A percentile compares a stretch with the other conserved stretches of the same genome.
phyloP scores from a whole-genome alignment of 2,797 vertebrate genomes.

The Pteropus rufus region DNA sequence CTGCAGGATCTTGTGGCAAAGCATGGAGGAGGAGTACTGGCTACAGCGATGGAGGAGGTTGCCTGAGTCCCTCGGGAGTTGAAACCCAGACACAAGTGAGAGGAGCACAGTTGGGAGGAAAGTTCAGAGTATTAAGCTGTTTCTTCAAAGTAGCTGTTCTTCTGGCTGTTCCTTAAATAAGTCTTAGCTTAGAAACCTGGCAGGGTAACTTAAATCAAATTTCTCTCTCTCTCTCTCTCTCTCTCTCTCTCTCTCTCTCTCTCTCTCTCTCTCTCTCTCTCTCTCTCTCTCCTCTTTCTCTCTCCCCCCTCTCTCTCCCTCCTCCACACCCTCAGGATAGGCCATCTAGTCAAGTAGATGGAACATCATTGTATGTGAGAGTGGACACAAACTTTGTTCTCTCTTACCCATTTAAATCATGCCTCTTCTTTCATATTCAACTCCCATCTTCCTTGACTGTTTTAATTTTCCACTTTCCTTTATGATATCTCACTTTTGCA shows the following conservation, averaged over 20 bases:
- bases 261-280: too few species aligned
- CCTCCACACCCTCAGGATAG: background rate
- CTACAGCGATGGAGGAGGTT: background rate
- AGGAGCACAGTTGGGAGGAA: background rate
- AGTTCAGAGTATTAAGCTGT: background rate
- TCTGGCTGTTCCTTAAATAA: background rate
- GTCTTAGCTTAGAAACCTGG: background rate
- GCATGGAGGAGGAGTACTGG: background rate
- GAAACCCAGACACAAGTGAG: background rate
- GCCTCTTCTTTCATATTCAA: background rate
- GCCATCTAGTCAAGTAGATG: background rate
- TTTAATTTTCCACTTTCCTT: slow-evolving; percentile 53
- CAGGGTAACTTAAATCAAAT: background rate
- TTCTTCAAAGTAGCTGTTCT: background rate
- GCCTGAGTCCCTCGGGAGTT: background rate
- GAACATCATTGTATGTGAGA: background rate
- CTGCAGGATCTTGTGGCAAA: background rate
- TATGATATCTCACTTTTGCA: slow-evolving; percentile 59
- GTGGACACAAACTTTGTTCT: background rate
- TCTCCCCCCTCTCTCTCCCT: background rate
- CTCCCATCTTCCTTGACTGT: background rate
- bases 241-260: background rate
- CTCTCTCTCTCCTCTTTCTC: background rate
- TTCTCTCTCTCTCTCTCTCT: background rate
- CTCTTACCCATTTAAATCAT: slow-evolving; percentile 24